A percentile compares a stretch with the other conserved stretches of the same genome.
Evolutionary conservation across 2,113 vertebrate species (phyloP).

Genomic region (Opisthocomus hoazin): DNA sequence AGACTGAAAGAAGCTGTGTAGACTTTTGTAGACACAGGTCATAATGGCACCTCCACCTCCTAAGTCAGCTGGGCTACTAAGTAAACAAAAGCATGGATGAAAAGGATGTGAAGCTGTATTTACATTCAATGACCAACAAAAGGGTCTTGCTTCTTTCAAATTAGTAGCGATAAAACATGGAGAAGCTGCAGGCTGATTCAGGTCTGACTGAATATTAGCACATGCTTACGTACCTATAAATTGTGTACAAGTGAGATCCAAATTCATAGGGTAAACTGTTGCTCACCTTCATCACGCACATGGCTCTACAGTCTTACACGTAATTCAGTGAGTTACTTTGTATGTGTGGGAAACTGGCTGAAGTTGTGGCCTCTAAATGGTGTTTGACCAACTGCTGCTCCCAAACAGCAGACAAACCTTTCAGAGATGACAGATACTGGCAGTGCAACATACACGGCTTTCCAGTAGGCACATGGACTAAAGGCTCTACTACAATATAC

Average conservation of each 20-base stretch:
- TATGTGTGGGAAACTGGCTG: neutral
- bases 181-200: neutral
- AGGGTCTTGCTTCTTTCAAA: neutral
- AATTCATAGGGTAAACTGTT: neutral
- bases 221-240: neutral
- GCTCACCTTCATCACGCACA: neutral
- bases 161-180: neutral
- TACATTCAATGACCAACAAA: neutral
- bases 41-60: neutral
- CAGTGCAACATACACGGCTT: neutral
- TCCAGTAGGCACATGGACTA: neutral
- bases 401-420: neutral
- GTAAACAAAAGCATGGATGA: neutral
- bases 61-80: neutral
- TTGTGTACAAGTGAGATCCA: neutral
- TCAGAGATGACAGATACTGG: neutral
- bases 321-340: neutral
- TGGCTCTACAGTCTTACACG: rapidly evolving
- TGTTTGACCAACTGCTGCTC: neutral
- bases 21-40: neutral
- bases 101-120: neutral
- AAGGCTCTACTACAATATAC: neutral
- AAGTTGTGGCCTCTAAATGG: neutral
- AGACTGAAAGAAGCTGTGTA: neutral
- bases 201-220: neutral